Conservation (phyloP, 2,888 invertebrate genomes). For the Pediacus dermestoides region DNA sequence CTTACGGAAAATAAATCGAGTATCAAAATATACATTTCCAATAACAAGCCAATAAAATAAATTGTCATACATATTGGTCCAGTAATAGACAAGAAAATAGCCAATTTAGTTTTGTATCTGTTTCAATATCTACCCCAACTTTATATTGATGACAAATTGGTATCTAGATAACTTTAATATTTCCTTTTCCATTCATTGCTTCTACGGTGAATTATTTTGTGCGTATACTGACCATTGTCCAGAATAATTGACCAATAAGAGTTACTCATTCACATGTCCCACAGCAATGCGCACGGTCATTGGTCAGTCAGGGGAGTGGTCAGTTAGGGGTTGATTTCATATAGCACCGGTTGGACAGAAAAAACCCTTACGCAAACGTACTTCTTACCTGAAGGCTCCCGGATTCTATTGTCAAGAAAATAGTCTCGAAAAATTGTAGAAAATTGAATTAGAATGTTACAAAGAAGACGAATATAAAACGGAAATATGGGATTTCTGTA, state of each 20-base stretch:
- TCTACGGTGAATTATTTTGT: neutral
- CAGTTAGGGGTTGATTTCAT: conserved; percentile 39
- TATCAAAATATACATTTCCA: conserved; percentile 17
- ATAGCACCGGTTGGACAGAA: conserved; percentile 37
- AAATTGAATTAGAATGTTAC: no score
- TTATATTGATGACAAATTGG: conserved; percentile 6
- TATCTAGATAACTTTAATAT: conserved; percentile 6
- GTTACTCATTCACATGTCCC: conserved; percentile 13
- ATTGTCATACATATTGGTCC: conserved; percentile 42
- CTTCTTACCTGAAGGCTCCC: conserved; percentile 13
- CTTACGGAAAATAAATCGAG: no score
- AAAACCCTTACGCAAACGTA: conserved; percentile 21
- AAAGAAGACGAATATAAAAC: no score
- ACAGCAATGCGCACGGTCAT: conserved; percentile 35
- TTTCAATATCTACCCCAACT: conserved; percentile 9
- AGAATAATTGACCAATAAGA: conserved; percentile 31
- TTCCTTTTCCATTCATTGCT: neutral
- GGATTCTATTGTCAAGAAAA: no score
- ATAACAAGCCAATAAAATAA: conserved; percentile 38
- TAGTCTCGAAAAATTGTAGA: no score
- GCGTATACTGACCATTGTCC: conserved; percentile 30
- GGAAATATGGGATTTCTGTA: no score
- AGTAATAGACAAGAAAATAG: conserved; percentile 36
- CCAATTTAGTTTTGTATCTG: conserved; percentile 39
- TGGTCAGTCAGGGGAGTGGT: conserved; percentile 48